Conservation (phyloP, 1,140 invertebrate genomes). For the Odontomachus brunneus region DNA sequence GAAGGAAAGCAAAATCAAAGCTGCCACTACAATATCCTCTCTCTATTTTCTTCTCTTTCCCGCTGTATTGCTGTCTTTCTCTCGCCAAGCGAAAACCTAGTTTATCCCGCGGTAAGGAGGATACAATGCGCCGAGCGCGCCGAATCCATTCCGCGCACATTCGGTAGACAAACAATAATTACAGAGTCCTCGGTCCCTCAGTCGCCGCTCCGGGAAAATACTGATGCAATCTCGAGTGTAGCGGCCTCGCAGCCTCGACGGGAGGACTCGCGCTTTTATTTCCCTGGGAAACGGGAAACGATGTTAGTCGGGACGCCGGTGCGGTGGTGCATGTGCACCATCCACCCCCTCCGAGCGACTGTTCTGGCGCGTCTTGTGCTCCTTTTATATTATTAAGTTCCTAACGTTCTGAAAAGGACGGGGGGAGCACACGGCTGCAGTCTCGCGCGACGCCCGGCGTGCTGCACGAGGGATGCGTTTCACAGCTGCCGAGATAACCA, state of each 20-base stretch:
- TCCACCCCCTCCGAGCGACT: background rate
- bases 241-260: background rate
- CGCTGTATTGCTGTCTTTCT: background rate
- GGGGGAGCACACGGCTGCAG: background rate
- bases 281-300: constrained; percentile 49
- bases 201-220: constrained; percentile 53
- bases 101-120: constrained; percentile 50
- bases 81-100: constrained; percentile 31
- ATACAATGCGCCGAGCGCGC: constrained; percentile 42
- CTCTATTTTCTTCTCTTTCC: too few relatives aligned
- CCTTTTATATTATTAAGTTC: constrained; percentile 73
- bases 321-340: constrained; percentile 5
- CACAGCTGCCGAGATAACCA: constrained; percentile 54
- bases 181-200: constrained; percentile 42
- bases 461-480: constrained; percentile 31
- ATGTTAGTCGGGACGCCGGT: constrained; percentile 27
- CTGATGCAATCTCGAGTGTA: constrained; percentile 63
- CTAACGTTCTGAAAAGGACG: constrained; percentile 70
- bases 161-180: constrained; percentile 64
- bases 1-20: constrained; percentile 45
- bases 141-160: constrained; percentile 53
- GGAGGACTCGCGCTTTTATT: constrained; percentile 62
- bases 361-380: constrained; percentile 6
- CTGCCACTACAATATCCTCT: constrained; percentile 28
- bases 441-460: background rate